Percentiles rank a stretch among this genome's conserved stretches.
Conservation (phyloP, 2,113 vertebrate species). For the Tachysurus fulvidraco region DNA sequence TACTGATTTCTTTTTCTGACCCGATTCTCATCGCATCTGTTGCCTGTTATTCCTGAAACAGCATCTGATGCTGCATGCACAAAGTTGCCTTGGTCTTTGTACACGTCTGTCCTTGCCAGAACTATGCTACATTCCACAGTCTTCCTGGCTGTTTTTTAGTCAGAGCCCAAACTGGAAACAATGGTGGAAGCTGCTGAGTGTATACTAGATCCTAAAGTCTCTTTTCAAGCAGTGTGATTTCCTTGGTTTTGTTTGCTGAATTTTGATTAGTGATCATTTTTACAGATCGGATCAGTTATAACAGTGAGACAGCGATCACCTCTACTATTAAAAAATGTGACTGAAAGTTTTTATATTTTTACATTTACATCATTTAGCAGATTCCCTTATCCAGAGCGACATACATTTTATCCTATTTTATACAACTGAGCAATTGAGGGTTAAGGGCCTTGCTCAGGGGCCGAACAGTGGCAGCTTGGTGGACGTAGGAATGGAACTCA, state of each 20-base stretch:
- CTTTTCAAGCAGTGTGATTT: slow-evolving; percentile 48
- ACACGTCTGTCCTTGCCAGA: slow-evolving; percentile 46
- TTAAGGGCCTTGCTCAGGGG: too few species aligned
- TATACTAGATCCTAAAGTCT: slow-evolving; percentile 48
- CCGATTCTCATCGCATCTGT: background rate
- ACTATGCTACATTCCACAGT: slow-evolving; percentile 39
- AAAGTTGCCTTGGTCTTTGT: slow-evolving; percentile 47
- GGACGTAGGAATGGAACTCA: too few species aligned
- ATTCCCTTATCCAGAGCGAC: too few species aligned
- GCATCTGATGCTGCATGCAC: slow-evolving; percentile 25
- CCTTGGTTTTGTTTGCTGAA: slow-evolving; percentile 38
- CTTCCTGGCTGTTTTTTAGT: slow-evolving; percentile 42
- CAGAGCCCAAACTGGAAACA: slow-evolving; percentile 32
- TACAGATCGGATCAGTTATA: slow-evolving; percentile 47
- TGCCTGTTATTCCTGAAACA: slow-evolving; percentile 13
- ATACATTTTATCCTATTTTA: too few species aligned
- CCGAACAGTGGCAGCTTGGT: too few species aligned
- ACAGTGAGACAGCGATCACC: slow-evolving; percentile 49
- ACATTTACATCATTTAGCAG: too few species aligned
- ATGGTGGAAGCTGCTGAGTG: slow-evolving; percentile 24
- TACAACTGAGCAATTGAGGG: too few species aligned
- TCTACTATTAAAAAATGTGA: slow-evolving; percentile 39
- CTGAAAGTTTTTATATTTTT: too few species aligned
- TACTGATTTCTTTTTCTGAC: background rate
- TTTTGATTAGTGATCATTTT: slow-evolving; percentile 41